Evolutionary conservation across 2,113 vertebrate species (phyloP).

Genomic region (Phainopepla nitens): DNA sequence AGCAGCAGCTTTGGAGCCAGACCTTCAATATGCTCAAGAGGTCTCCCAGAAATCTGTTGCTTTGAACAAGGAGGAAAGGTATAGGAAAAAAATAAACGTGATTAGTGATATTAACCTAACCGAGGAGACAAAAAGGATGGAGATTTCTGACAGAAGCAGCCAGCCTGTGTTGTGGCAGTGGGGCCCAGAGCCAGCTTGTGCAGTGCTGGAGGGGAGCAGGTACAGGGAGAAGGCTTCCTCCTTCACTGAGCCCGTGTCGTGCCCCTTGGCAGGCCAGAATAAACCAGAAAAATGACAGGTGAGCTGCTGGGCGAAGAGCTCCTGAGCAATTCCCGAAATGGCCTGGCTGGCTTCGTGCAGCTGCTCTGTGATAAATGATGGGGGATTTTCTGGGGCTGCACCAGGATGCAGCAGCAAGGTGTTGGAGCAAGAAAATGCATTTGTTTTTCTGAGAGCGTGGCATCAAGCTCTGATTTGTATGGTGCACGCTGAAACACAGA

Average conservation of each 20-base stretch:
- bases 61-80: not conserved
- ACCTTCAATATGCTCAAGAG: not conserved
- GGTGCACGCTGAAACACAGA: not conserved
- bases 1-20: not conserved
- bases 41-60: not conserved
- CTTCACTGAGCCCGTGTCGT: not conserved
- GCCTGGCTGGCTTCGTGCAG: not conserved
- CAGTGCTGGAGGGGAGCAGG: not conserved
- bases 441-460: not conserved
- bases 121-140: not conserved
- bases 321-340: not conserved
- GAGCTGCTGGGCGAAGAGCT: not conserved
- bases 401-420: not conserved
- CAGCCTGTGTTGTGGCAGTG: not conserved
- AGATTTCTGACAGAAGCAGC: not conserved
- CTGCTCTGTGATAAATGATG: not conserved
- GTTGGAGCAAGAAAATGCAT: rapidly evolving
- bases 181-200: not conserved
- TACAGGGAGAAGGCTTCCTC: not conserved
- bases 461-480: not conserved
- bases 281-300: not conserved
- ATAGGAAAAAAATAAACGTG: not conserved
- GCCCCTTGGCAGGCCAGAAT: not conserved
- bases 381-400: not conserved
- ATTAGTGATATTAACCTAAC: not conserved